A percentile compares a stretch with the other conserved stretches of the same genome.
Conservation (phyloP, 2,113 vertebrate species). For the Polypterus bichir region DNA sequence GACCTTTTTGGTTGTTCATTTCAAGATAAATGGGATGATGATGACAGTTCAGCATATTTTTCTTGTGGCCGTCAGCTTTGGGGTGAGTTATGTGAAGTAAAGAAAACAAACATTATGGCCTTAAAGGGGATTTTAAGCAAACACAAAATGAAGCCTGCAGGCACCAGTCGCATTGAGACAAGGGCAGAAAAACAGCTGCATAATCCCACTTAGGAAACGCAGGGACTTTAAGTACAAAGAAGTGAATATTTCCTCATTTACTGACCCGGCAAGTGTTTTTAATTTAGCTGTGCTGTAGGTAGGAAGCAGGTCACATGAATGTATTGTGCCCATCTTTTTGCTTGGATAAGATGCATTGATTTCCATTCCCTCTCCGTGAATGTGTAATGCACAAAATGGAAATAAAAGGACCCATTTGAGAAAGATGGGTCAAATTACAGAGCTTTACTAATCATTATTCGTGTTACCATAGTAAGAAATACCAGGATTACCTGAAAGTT, state of each 20-base stretch:
- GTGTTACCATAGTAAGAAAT: conserved; percentile 36
- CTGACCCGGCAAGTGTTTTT: conserved; percentile 30
- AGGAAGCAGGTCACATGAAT: conserved; percentile 31
- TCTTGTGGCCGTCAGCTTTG: conserved; percentile 27
- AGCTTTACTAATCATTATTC: conserved; percentile 28
- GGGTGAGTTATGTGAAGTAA: conserved; percentile 33
- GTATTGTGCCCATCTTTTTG: conserved; percentile 19
- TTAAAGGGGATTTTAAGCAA: conserved; percentile 36
- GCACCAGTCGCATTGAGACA: conserved; percentile 21
- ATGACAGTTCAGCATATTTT: too few relatives aligned
- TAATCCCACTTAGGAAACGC: conserved; percentile 21
- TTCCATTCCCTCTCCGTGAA: conserved; percentile 25
- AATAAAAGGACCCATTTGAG: conserved; percentile 17
- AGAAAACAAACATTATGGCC: conserved; percentile 43
- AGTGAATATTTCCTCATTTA: conserved; percentile 33
- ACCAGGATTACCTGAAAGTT: conserved; percentile 42
- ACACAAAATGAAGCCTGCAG: conserved; percentile 8
- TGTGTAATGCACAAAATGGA: conserved; percentile 25
- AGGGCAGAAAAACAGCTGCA: conserved; percentile 17
- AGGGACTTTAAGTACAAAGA: conserved; percentile 32
- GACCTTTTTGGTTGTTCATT: too few relatives aligned
- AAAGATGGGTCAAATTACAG: conserved; percentile 26
- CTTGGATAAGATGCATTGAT: conserved; percentile 17
- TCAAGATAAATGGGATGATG: too few relatives aligned
- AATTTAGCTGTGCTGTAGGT: conserved; percentile 36